A percentile compares a stretch with the other conserved stretches of the same genome.
These are phyloP conservation scores for Eciton burchellii DNA, from an alignment of 1,140 invertebrate species.

Conservation along the genomic window DNA sequence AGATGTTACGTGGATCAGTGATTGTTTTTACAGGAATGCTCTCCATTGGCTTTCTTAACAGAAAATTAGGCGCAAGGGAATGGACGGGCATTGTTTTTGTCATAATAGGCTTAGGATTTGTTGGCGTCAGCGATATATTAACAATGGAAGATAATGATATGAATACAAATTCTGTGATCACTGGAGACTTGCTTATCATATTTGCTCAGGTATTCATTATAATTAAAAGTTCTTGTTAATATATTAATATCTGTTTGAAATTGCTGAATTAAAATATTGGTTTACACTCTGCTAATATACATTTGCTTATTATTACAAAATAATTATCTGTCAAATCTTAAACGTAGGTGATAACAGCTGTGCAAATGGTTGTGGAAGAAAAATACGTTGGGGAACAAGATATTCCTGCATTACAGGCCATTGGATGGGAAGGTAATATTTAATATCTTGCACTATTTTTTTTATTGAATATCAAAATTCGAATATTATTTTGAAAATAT, in stretches of 20 bases:
- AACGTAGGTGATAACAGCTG: conserved; percentile 91
- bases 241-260: no score
- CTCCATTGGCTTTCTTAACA: conserved; percentile 94
- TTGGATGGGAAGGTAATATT: conserved; percentile 94
- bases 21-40: conserved; percentile 97
- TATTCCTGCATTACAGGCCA: conserved; percentile 93
- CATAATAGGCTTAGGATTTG: conserved; percentile 92
- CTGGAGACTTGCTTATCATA: conserved; percentile 89
- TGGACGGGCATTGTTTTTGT: conserved; percentile 95
- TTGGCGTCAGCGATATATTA: conserved; percentile 93
- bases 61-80: conserved; percentile 89
- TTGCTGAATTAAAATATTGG: no score
- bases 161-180: conserved; percentile 93
- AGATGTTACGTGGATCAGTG: conserved; percentile 98
- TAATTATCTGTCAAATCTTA: background rate
- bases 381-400: conserved; percentile 94
- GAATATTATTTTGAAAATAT: background rate
- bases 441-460: background rate
- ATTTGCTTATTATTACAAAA: background rate
- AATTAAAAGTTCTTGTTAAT: conserved; percentile 1
- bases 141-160: conserved; percentile 83
- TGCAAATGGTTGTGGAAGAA: conserved; percentile 98
- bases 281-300: conserved; percentile 11
- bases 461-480: conserved; percentile 9
- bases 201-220: conserved; percentile 45